Base-by-base conservation (phyloP, 2,888 invertebrate species). In the Euplexia lucipara region DNA sequence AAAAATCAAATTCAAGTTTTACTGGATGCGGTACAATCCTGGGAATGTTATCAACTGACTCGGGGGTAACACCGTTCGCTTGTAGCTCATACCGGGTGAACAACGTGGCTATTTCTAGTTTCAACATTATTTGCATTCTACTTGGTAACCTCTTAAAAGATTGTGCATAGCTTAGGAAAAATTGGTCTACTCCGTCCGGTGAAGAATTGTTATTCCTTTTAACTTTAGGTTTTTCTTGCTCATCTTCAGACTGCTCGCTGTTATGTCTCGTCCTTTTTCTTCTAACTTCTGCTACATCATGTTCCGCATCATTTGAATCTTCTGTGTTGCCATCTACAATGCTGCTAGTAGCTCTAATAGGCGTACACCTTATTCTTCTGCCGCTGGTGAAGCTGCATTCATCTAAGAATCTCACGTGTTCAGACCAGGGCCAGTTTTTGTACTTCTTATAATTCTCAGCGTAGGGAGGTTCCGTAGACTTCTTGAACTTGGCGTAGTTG, bases 381-480 rank as follows among this genome's bases (percentile, higher is more conserved):
- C 8, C 14, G 26, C 41, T 44, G 7, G 26, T 44, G 12, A 32
- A 44, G 20, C n/a, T 58, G 56, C 35, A 73, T 3, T 73, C 56
- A 18, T 78, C 74, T 9, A 76, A 32, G 41, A 76, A 76, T 39
- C 14, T 51, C 47, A 81, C 34, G n/a, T 67, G 64, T 22, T 72
- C 61, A 7, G 81, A 56, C 81, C 81, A 82, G 1, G 77, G 81
- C 81, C 81, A 81, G 47, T 78, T 65, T 57, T 78, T 82, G 47
- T 82, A 82, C 41, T 81, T 81, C 42, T 78, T 78, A 51, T 81
- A 77, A 45, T 10, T 47, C 41, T 53, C 45, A 9, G 37, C 39
- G 30, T 20, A 41, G 12, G 22, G 16, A 1, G 76, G 60, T 16
- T 66, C 53, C 0, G 22, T 18, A 1, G 45, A 58, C 44, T 77